phyloP scores from a whole-genome alignment of 2,888 invertebrate species.

The Drosophila mimetica region DNA sequence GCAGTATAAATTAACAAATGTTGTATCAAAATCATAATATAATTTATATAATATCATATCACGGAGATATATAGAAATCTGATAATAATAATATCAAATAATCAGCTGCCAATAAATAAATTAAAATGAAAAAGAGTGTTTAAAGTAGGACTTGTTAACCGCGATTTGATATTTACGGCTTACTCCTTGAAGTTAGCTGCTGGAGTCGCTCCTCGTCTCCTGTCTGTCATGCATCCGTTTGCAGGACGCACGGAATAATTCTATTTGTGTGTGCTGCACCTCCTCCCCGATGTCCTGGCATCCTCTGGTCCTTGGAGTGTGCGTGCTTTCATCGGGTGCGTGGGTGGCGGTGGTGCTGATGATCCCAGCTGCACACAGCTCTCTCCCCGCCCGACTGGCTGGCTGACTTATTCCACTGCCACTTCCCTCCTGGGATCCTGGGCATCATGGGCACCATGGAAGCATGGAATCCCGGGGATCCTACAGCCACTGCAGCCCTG shows the following conservation, averaged over 20 bases:
- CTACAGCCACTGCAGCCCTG: conserved; percentile 31
- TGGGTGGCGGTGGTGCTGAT: conserved; percentile 14
- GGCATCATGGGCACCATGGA: conserved; percentile 21
- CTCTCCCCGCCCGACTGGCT: conserved; percentile 48
- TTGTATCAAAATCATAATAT: too few species aligned
- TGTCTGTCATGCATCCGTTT: conserved; percentile 73
- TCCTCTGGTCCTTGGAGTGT: conserved; percentile 8
- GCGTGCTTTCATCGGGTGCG: conserved; percentile 20
- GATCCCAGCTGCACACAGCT: conserved; percentile 18
- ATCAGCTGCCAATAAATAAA: too few species aligned
- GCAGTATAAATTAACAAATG: too few species aligned
- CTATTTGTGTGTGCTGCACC: conserved; percentile 62
- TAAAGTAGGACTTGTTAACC: background rate
- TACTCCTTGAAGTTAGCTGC: conserved; percentile 16
- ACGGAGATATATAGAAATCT: too few species aligned
- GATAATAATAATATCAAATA: too few species aligned
- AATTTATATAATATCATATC: too few species aligned
- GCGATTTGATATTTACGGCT: conserved; percentile 12
- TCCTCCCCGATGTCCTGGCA: background rate
- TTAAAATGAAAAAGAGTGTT: conserved; percentile 28
- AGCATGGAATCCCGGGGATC: background rate
- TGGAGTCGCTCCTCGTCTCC: conserved; percentile 43
- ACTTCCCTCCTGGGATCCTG: conserved; percentile 35
- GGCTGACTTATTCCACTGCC: conserved; percentile 64
- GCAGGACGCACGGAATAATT: conserved; percentile 79